These are phyloP conservation scores for Varanus salvator DNA, from an alignment of 2,113 vertebrate species.

Conservation along the genomic window DNA sequence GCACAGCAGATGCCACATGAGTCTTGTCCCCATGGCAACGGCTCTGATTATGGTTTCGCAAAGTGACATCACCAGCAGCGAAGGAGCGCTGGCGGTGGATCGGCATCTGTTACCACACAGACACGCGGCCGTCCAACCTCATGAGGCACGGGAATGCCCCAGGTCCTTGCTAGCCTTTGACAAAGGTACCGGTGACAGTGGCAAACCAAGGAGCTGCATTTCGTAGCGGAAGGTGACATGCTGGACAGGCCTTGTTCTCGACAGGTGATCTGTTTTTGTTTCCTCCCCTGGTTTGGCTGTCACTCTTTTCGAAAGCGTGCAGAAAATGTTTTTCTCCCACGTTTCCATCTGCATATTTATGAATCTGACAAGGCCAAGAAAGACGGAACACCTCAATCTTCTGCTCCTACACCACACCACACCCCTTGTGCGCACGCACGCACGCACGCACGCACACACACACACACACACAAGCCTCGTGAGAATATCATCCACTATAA, in stretches of 20 bases:
- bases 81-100: background rate
- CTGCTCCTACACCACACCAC: background rate
- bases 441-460: too few species aligned
- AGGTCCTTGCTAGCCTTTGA: background rate
- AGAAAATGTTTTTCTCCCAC: background rate
- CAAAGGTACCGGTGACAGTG: background rate
- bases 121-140: background rate
- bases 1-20: conserved; percentile 1
- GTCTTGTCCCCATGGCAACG: conserved; percentile 22
- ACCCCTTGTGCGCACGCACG: too few species aligned
- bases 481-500: background rate
- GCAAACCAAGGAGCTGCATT: background rate
- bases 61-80: conserved; percentile 2
- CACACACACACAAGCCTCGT: background rate
- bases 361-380: background rate
- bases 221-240: background rate
- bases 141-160: background rate
- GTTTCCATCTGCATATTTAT: background rate
- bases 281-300: background rate
- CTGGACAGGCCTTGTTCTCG: background rate
- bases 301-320: background rate
- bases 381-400: background rate
- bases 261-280: background rate
- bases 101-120: background rate
- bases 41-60: background rate